Evolutionary conservation across 2,888 invertebrate genomes (phyloP).

Genomic region (Lithophane semibrunnea): DNA sequence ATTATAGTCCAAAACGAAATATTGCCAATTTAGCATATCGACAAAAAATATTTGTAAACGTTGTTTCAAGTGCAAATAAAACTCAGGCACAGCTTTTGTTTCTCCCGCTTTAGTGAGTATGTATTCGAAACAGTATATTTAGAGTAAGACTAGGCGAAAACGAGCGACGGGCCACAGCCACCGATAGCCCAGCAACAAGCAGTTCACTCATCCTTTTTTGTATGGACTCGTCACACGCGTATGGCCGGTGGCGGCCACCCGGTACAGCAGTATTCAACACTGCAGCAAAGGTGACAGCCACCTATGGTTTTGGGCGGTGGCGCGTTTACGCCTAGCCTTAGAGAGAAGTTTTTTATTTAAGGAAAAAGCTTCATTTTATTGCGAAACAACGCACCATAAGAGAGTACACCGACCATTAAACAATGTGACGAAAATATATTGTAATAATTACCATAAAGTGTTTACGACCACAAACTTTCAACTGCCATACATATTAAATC

Average conservation of each 20-base stretch:
- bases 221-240: too few relatives aligned
- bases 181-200: too few relatives aligned
- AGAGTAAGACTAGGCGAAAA: neutral
- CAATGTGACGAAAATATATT: neutral
- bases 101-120: neutral
- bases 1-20: neutral
- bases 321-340: too few relatives aligned
- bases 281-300: too few relatives aligned
- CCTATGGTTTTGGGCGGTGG: too few relatives aligned
- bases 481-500: slow-evolving; percentile 72
- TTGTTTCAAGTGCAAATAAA: slow-evolving; percentile 28
- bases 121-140: neutral
- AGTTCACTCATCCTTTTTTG: too few relatives aligned
- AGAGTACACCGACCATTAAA: slow-evolving; percentile 3
- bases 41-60: neutral
- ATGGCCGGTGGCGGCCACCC: too few relatives aligned
- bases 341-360: neutral
- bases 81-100: neutral
- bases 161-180: too few relatives aligned
- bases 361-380: neutral
- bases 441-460: slow-evolving; percentile 3
- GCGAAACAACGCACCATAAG: slow-evolving; percentile 6
- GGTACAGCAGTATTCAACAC: too few relatives aligned
- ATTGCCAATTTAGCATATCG: neutral
- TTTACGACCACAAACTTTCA: slow-evolving; percentile 72